Percentiles rank a stretch among this genome's conserved stretches.
phyloP scores from a whole-genome alignment of 92 coral and sea anemone species.

The Pocillopora grandis region DNA sequence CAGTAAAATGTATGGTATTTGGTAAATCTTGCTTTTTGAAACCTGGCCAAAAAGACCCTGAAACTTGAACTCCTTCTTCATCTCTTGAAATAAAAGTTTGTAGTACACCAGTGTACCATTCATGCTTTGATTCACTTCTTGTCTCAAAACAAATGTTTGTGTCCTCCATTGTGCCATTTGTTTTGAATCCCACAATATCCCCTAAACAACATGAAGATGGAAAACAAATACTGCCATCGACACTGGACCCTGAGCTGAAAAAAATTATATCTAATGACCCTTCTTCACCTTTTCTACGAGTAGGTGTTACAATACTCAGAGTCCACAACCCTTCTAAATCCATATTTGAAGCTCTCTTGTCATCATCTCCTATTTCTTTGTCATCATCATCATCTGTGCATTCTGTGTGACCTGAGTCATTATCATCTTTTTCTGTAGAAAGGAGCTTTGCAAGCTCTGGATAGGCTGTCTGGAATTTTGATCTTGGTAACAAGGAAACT shows the following conservation, averaged over 20 bases:
- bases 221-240: slow-evolving; percentile 5
- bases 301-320: not conserved
- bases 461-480: slow-evolving; percentile 8
- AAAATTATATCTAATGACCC: not conserved
- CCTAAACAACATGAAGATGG: not conserved
- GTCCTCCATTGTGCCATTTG: not conserved
- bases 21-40: slow-evolving; percentile 5
- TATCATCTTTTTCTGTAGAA: not conserved
- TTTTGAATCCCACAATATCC: slow-evolving; percentile 8
- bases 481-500: slow-evolving; percentile 21
- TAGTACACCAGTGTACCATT: slow-evolving; percentile 18
- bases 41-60: slow-evolving; percentile 27
- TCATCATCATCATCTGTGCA: not conserved
- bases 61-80: not conserved
- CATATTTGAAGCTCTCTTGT: not conserved
- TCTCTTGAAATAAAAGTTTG: not conserved
- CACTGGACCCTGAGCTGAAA: slow-evolving; percentile 13
- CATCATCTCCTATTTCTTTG: not conserved
- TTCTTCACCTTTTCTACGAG: not conserved
- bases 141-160: not conserved
- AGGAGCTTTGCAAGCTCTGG: slow-evolving; percentile 10
- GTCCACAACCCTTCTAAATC: not conserved
- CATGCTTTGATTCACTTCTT: not conserved
- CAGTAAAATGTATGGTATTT: slow-evolving; percentile 2
- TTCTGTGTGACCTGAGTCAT: not conserved